Percentiles rank a stretch among this genome's conserved stretches.
phyloP scores from a whole-genome alignment of 2,797 vertebrate species.

The Carduelis carduelis region DNA sequence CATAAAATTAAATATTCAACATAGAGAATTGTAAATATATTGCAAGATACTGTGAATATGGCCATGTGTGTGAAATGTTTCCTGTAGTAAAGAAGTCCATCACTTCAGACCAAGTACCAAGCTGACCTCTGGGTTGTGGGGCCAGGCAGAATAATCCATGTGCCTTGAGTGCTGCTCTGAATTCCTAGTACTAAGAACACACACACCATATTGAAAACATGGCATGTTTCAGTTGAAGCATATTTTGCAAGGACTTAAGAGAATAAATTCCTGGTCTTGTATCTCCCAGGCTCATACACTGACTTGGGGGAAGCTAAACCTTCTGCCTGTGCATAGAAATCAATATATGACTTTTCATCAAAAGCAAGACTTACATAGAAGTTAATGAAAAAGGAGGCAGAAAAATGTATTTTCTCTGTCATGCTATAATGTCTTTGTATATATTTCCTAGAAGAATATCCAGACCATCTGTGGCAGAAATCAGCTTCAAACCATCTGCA shows the following conservation, averaged over 20 bases:
- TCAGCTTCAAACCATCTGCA: not conserved
- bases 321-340: not conserved
- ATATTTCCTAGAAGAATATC: not conserved
- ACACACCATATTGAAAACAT: too few species aligned
- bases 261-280: not conserved
- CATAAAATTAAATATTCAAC: constrained; percentile 48
- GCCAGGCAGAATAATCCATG: not conserved
- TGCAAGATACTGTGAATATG: not conserved
- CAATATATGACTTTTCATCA: not conserved
- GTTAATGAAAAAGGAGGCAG: not conserved
- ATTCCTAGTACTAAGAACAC: not conserved
- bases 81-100: not conserved
- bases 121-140: not conserved
- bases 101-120: not conserved
- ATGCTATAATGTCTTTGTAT: not conserved
- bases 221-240: not conserved
- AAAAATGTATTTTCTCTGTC: not conserved
- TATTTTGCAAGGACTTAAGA: not conserved
- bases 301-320: not conserved
- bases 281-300: not conserved
- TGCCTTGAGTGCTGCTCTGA: not conserved
- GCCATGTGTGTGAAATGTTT: not conserved
- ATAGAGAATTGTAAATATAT: constrained; percentile 33
- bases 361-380: not conserved
- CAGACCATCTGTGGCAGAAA: not conserved